Evolutionary conservation across 2,797 vertebrate genomes (phyloP), one percentile per base, ranked within the genome.

Genomic region (Amphiprion clarkii): DNA sequence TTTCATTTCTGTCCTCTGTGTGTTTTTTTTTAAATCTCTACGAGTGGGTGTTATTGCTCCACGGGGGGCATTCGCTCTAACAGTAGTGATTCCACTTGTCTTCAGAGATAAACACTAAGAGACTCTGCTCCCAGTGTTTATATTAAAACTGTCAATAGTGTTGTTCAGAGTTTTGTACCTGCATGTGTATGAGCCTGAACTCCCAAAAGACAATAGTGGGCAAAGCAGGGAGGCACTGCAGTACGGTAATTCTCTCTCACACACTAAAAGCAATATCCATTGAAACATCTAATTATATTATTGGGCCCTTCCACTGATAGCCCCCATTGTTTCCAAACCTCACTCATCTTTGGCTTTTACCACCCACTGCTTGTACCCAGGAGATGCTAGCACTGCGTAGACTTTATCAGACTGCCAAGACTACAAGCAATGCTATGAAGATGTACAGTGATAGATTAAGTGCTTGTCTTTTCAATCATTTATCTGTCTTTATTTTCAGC

Each of bases 121-220:
- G 67, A 86, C 64, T 52, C 21, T 40, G 66, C 44, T 79, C 56
- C 40, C 72, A 77, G 77, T 46, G 40, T 69, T 31, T 70, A 80
- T 87, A 89, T 89, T 89, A 90, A 89, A 91, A 74, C 73, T 87
- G 84, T 82, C 87, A 79, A 80, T 89, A 71, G 67, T 46, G 31
- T 56, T 71, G 84, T 49, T 29, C 66, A 67, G 60, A 87, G 77
- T 79, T 88, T 88, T 87, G 78, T 78, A 79, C 71, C 52, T 75
- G 57, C 67, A 81, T 79, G 54, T 83, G 76, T 75, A 81, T 85
- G 69, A 58, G 61, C 65, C 21, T 62, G 2, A 86, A 81, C 40
- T 84, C 65, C 74, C 56, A 33, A 42, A 67, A 53, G 71, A 67
- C 65, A 79, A 63, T n/a, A 63, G 42, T 56, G 54, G 58, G 54